phyloP scores from a whole-genome alignment of 2,797 vertebrate genomes.

The Myotis myotis region DNA sequence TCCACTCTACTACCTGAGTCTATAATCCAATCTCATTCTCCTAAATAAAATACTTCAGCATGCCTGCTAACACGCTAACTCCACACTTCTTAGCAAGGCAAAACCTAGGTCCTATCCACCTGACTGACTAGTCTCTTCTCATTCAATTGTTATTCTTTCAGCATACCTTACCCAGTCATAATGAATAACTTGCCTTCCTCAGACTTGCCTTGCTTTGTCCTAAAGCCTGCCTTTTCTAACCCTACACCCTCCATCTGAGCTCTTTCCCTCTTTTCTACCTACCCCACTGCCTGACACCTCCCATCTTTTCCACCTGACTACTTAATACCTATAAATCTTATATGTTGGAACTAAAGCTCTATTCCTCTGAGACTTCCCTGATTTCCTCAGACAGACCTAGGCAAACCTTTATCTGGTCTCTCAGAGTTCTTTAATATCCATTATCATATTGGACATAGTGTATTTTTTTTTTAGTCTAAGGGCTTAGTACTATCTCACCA shows the following conservation, averaged over 20 bases:
- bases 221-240: not conserved
- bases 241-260: not conserved
- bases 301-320: not conserved
- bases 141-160: not conserved
- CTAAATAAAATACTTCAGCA: not conserved
- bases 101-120: not conserved
- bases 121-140: not conserved
- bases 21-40: not conserved
- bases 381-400: constrained; percentile 1
- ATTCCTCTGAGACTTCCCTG: not conserved
- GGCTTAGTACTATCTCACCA: not conserved
- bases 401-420: not conserved
- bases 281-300: not conserved
- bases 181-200: not conserved
- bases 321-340: not conserved
- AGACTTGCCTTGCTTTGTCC: not conserved
- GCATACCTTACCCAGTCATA: not conserved
- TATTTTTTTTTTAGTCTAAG: not conserved
- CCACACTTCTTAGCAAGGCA: not conserved
- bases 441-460: not conserved
- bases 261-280: not conserved
- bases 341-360: not conserved
- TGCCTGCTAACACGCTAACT: not conserved
- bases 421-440: not conserved
- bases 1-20: not conserved